phyloP scores from a whole-genome alignment of 1,140 invertebrate genomes.

The Drosophila takahashii region DNA sequence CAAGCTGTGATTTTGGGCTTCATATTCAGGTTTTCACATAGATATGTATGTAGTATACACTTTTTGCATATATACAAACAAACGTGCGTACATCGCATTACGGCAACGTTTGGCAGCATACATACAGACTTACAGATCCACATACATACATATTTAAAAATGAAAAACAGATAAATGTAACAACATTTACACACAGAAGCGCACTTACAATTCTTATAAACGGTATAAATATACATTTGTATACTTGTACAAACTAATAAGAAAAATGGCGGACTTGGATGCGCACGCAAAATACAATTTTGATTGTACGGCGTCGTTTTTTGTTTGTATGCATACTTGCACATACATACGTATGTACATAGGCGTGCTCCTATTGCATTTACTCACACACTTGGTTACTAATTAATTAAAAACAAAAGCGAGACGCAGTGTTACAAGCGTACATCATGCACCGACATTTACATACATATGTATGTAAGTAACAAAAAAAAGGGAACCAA shows the following conservation, averaged over 20 bases:
- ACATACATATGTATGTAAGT: slow-evolving; percentile 5
- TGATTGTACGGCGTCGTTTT: slow-evolving; percentile 53
- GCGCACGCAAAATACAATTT: slow-evolving; percentile 79
- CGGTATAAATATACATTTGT: slow-evolving; percentile 27
- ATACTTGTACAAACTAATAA: slow-evolving; percentile 58
- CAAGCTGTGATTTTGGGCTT: slow-evolving; percentile 52
- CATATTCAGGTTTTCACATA: slow-evolving; percentile 47
- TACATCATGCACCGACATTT: slow-evolving; percentile 3
- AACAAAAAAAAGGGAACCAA: not conserved
- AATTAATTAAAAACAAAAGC: slow-evolving; percentile 46
- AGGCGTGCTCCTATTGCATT: slow-evolving; percentile 35
- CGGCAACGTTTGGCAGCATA: not conserved
- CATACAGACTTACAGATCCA: not conserved
- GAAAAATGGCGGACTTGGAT: slow-evolving; percentile 78
- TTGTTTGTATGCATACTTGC: slow-evolving; percentile 48
- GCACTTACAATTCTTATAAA: slow-evolving; percentile 3
- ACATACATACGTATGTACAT: slow-evolving; percentile 3
- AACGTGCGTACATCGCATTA: slow-evolving; percentile 14
- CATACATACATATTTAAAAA: slow-evolving; percentile 4
- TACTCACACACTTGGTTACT: slow-evolving; percentile 18
- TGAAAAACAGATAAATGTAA: slow-evolving; percentile 1
- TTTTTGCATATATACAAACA: slow-evolving; percentile 9
- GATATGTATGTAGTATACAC: slow-evolving; percentile 6
- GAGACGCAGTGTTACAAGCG: slow-evolving; percentile 18
- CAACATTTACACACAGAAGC: slow-evolving; percentile 11